Percentiles rank a stretch among this genome's conserved stretches.
phyloP scores from a whole-genome alignment of 2,888 invertebrate genomes.

The Lordiphosa andalusiaca region DNA sequence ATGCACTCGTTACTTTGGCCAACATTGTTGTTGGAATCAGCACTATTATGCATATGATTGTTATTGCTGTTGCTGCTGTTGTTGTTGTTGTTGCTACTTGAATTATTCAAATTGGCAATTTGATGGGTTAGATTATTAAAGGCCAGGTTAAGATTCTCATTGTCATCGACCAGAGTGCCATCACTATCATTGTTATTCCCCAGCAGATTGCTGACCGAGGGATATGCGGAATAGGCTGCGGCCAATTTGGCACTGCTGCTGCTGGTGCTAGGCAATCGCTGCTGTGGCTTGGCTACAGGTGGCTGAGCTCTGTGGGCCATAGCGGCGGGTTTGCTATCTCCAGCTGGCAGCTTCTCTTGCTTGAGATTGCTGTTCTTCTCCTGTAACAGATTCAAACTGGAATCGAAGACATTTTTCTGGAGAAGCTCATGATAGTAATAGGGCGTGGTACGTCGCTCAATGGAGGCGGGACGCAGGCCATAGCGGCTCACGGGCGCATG shows the following conservation, averaged over 20 bases:
- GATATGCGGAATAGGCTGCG: conserved; percentile 35
- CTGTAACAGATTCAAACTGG: conserved; percentile 78
- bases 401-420: conserved; percentile 78
- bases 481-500: conserved; percentile 41
- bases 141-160: conserved; percentile 49
- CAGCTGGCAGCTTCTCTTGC: conserved; percentile 32
- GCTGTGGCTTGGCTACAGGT: conserved; percentile 57
- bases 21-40: conserved; percentile 68
- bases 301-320: conserved; percentile 32
- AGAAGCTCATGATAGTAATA: conserved; percentile 79
- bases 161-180: conserved; percentile 65
- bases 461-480: conserved; percentile 46
- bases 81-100: conserved; percentile 35
- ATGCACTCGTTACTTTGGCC: conserved; percentile 70
- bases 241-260: conserved; percentile 38
- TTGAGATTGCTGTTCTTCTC: conserved; percentile 57
- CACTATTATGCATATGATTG: conserved; percentile 39
- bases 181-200: conserved; percentile 64
- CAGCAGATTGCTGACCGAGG: conserved; percentile 64
- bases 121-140: conserved; percentile 58
- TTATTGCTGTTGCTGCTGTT: conserved; percentile 24
- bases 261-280: conserved; percentile 45
- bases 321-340: conserved; percentile 27
- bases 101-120: conserved; percentile 60
- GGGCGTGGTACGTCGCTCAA: conserved; percentile 77